A percentile compares a stretch with the other conserved stretches of the same genome.
These are phyloP conservation scores for Thumatha senex DNA, from an alignment of 2,888 invertebrate species.

Conservation along the genomic window DNA sequence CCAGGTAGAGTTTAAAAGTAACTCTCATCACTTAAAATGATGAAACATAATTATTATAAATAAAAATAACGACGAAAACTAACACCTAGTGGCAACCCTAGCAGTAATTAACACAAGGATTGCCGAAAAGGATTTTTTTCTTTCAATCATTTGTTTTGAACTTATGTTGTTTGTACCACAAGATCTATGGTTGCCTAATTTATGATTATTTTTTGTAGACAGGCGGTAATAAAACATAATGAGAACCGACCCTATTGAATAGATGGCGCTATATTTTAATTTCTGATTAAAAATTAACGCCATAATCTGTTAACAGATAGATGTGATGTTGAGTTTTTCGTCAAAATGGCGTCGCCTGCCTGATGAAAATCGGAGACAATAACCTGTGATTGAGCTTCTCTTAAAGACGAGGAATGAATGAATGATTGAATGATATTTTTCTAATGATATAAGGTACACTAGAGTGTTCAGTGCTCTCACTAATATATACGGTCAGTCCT, in stretches of 20 bases:
- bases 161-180: slow-evolving; percentile 43
- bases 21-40: too few relatives aligned
- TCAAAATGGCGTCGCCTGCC: too few relatives aligned
- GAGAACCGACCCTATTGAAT: slow-evolving; percentile 16
- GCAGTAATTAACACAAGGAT: slow-evolving; percentile 76
- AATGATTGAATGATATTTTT: too few relatives aligned
- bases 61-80: neutral
- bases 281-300: neutral
- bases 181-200: slow-evolving; percentile 25
- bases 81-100: slow-evolving; percentile 24
- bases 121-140: slow-evolving; percentile 73
- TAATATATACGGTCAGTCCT: too few relatives aligned
- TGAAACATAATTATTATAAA: too few relatives aligned
- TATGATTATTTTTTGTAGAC: slow-evolving; percentile 31
- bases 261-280: slow-evolving; percentile 1
- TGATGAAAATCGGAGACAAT: too few relatives aligned
- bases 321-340: too few relatives aligned
- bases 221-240: slow-evolving; percentile 23
- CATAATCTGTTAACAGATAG: neutral
- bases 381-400: too few relatives aligned
- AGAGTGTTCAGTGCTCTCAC: too few relatives aligned
- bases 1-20: too few relatives aligned
- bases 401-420: too few relatives aligned
- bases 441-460: too few relatives aligned
- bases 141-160: slow-evolving; percentile 66